These are phyloP conservation scores for Thymelicus lineola DNA, from an alignment of 2,888 invertebrate genomes.

Conservation along the genomic window DNA sequence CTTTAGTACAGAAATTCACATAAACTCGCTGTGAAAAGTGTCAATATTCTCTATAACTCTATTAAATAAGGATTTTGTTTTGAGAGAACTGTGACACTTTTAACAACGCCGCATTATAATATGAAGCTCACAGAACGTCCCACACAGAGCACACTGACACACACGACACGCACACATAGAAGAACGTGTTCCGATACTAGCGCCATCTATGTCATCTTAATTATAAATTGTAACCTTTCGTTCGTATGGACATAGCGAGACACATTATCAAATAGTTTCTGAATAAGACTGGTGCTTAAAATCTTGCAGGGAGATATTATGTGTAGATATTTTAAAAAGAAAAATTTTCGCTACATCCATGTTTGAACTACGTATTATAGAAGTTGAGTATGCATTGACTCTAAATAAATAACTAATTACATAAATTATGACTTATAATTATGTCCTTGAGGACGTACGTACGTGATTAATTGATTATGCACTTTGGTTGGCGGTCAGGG, in stretches of 20 bases:
- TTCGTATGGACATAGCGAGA: background rate
- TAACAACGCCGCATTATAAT: background rate
- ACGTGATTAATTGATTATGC: slow-evolving; percentile 39
- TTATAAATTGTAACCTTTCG: background rate
- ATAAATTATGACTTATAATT: slow-evolving; percentile 49
- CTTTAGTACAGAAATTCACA: background rate
- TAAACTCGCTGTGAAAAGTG: background rate
- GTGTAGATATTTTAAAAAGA: too few species aligned
- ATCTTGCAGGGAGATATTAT: too few species aligned
- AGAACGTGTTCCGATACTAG: slow-evolving; percentile 42
- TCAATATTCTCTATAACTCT: background rate
- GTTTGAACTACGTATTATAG: background rate
- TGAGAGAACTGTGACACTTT: background rate
- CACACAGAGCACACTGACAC: slow-evolving; percentile 36
- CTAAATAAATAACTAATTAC: slow-evolving; percentile 34
- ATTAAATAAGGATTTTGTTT: background rate
- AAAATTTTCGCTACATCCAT: background rate
- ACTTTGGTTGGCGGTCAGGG: slow-evolving; percentile 48
- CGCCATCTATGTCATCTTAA: slow-evolving; percentile 41
- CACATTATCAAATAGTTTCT: too few species aligned
- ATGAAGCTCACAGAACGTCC: background rate
- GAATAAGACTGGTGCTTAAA: too few species aligned
- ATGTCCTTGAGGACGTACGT: slow-evolving; percentile 36
- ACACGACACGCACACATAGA: slow-evolving; percentile 36
- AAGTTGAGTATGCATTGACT: slow-evolving; percentile 17